Base-by-base conservation (phyloP, 2,888 invertebrate genomes). In the Lapara coniferarum region DNA sequence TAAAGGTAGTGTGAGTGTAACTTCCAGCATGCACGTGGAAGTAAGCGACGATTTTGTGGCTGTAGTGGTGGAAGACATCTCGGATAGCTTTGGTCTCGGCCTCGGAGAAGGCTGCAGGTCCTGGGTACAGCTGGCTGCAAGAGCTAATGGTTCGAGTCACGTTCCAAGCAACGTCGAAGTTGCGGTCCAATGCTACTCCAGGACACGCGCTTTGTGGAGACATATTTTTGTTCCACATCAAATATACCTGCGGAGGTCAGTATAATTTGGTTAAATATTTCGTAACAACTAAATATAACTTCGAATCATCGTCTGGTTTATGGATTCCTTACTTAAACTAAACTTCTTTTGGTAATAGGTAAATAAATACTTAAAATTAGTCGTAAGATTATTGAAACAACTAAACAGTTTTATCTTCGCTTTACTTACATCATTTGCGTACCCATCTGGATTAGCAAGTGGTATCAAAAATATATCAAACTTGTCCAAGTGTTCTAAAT, bases 381-480 rank as follows among this genome's bases (percentile, higher is more conserved):
- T 37, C 37, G 8, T 37, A n/a, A 37, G 5, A 37, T 37, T 4
- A 37, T 7, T 37, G 5, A 37, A 37, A 6, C 1, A 37, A 37
- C 8, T 5, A 37, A 37, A 37, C 37, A 37, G 1, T 37, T 37
- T 37, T 37, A 2, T 37, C 37, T 37, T 37, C 37, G 37, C 5
- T 3, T 37, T 37, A 69, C 69, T 55, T 63, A 71, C 71, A 10
- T 30, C 30, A 19, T 56, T 49, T 3, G 71, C 51, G 66, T 71
- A 77, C 0, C 91, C 92, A 71, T 93, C 93, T 10, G 93, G 93
- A 78, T 93, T 93, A 0, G 88, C 92, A 79, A 92, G 73, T 0
- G 93, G 92, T 71, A 93, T 85, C 14, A 92, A 46, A 75, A 81
- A 92, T 80, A 93, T 89, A 69, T 93, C 91, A 69, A 91, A 93